Evolutionary conservation across 2,797 vertebrate genomes (phyloP).

Genomic region (Crocodylus rhombifer): DNA sequence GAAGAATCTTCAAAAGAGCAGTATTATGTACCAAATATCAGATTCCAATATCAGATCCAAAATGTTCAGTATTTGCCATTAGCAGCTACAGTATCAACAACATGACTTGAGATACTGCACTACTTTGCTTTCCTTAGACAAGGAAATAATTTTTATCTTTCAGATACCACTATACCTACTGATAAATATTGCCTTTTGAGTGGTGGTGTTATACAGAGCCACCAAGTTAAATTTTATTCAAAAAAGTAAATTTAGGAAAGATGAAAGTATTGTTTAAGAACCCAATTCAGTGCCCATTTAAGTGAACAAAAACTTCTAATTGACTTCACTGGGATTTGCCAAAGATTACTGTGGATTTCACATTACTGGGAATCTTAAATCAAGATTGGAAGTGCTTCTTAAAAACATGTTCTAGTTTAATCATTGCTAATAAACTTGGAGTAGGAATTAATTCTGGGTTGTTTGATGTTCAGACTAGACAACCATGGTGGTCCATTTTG

Average conservation of each 20-base stretch:
- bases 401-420: background rate
- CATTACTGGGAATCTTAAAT: background rate
- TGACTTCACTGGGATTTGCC: background rate
- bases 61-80: background rate
- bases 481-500: background rate
- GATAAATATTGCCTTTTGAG: background rate
- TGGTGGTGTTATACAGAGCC: background rate
- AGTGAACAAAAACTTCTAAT: background rate
- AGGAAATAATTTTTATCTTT: background rate
- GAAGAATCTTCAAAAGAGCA: background rate
- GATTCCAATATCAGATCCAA: background rate
- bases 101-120: background rate
- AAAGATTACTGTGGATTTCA: background rate
- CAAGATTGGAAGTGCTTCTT: background rate
- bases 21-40: background rate
- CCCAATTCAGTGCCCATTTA: background rate
- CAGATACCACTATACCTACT: background rate
- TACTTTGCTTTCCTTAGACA: background rate
- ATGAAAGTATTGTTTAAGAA: background rate
- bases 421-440: background rate
- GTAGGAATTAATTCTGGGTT: background rate
- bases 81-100: background rate
- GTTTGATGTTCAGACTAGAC: background rate
- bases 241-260: background rate
- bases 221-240: background rate